These are phyloP conservation scores for Zapus hudsonius DNA, from an alignment of 2,113 vertebrate genomes.

Conservation along the genomic window DNA sequence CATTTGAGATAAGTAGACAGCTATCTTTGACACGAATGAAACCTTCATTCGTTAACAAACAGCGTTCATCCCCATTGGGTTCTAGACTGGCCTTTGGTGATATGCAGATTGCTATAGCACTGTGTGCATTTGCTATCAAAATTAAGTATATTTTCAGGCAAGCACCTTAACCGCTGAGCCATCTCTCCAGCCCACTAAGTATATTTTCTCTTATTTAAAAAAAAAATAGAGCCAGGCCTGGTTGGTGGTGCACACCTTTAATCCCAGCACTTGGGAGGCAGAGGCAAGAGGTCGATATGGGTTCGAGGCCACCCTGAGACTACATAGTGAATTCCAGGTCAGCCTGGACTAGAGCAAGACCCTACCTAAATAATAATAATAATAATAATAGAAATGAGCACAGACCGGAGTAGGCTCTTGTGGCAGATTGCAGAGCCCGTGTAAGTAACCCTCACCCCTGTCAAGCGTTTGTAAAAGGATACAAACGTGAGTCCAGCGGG, in stretches of 20 bases:
- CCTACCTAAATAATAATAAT: too few relatives aligned
- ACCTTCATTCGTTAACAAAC: slow-evolving; percentile 38
- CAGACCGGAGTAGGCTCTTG: not conserved
- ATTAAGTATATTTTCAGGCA: slow-evolving; percentile 90
- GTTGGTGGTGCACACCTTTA: too few relatives aligned
- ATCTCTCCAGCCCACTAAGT: too few relatives aligned
- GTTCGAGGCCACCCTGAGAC: too few relatives aligned
- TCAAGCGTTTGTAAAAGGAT: not conserved
- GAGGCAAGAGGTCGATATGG: too few relatives aligned
- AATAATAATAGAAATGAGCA: not conserved
- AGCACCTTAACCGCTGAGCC: too few relatives aligned
- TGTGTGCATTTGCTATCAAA: slow-evolving; percentile 87
- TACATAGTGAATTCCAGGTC: too few relatives aligned
- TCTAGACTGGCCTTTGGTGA: slow-evolving; percentile 79
- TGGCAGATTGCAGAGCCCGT: not conserved
- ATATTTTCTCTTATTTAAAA: too few relatives aligned
- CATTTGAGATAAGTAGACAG: slow-evolving; percentile 58
- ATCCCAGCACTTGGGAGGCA: too few relatives aligned
- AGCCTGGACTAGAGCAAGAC: too few relatives aligned
- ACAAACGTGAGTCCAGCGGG: not conserved
- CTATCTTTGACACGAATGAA: slow-evolving; percentile 10
- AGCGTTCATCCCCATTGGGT: slow-evolving; percentile 45
- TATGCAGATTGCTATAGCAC: slow-evolving; percentile 79
- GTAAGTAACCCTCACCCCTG: not conserved
- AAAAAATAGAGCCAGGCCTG: too few relatives aligned